Evolutionary conservation across 1,140 invertebrate species (phyloP).

Genomic region (Drosophila teissieri): DNA sequence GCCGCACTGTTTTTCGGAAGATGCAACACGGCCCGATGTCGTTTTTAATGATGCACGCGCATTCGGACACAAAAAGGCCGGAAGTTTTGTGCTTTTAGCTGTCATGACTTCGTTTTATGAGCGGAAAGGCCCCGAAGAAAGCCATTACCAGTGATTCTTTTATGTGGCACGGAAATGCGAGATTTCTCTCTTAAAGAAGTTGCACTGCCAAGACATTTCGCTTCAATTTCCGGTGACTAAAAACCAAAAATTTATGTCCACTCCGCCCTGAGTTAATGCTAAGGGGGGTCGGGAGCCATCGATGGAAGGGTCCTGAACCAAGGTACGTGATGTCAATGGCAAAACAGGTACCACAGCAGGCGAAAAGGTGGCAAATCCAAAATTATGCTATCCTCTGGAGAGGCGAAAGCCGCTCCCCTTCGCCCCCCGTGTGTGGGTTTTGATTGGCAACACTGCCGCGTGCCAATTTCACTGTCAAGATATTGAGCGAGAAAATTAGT

Average conservation of each 20-base stretch:
- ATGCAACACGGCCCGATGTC: slow-evolving; percentile 50
- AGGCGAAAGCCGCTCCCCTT: background rate
- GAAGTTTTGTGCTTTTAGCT: slow-evolving; percentile 79
- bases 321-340: slow-evolving; percentile 78
- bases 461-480: slow-evolving; percentile 84
- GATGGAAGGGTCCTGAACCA: slow-evolving; percentile 21
- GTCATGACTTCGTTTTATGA: slow-evolving; percentile 75
- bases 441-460: slow-evolving; percentile 73
- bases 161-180: slow-evolving; percentile 71
- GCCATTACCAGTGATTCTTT: slow-evolving; percentile 67
- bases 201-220: slow-evolving; percentile 53
- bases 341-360: slow-evolving; percentile 60
- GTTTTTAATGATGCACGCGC: slow-evolving; percentile 74
- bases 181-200: slow-evolving; percentile 50
- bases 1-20: slow-evolving; percentile 37
- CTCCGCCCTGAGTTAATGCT: slow-evolving; percentile 34
- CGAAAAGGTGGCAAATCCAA: slow-evolving; percentile 20
- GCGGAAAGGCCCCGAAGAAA: slow-evolving; percentile 43
- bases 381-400: slow-evolving; percentile 30
- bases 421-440: slow-evolving; percentile 32
- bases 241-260: slow-evolving; percentile 71
- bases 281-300: slow-evolving; percentile 32
- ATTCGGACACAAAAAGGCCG: slow-evolving; percentile 62
- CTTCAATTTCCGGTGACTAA: slow-evolving; percentile 70
- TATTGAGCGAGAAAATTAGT: slow-evolving; percentile 84